phyloP scores from a whole-genome alignment of 2,797 vertebrate species.

The Threskiornis aethiopicus region DNA sequence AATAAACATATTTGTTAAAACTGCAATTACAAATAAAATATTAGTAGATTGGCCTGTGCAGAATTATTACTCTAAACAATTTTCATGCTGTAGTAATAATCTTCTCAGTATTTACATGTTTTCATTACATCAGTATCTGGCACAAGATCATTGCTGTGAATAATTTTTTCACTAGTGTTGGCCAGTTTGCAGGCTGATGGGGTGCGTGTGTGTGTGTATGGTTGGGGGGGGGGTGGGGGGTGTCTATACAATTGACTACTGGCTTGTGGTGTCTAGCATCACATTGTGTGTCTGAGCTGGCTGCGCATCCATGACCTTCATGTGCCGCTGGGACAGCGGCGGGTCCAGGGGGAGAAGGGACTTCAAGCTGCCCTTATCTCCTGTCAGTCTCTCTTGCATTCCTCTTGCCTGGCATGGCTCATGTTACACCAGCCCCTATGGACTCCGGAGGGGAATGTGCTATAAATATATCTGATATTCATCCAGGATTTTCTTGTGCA shows the following conservation, averaged over 20 bases:
- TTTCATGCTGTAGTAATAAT: background rate
- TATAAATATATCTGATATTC: background rate
- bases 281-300: background rate
- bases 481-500: background rate
- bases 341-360: background rate
- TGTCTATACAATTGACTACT: rapidly evolving
- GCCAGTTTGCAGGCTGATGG: background rate
- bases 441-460: background rate
- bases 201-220: background rate
- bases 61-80: background rate
- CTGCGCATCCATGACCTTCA: rapidly evolving
- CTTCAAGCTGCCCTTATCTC: background rate
- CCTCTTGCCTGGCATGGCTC: background rate
- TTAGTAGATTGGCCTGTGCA: background rate
- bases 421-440: background rate
- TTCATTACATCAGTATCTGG: background rate
- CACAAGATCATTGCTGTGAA: background rate
- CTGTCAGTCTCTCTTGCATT: background rate
- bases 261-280: rapidly evolving
- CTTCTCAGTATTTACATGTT: background rate
- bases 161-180: background rate
- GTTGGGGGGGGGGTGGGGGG: too few species aligned
- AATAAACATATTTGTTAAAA: background rate
- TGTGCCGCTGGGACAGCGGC: background rate
- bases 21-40: background rate